These are phyloP conservation scores for Brenthis hecate DNA, from an alignment of 2,888 invertebrate species.

Conservation along the genomic window DNA sequence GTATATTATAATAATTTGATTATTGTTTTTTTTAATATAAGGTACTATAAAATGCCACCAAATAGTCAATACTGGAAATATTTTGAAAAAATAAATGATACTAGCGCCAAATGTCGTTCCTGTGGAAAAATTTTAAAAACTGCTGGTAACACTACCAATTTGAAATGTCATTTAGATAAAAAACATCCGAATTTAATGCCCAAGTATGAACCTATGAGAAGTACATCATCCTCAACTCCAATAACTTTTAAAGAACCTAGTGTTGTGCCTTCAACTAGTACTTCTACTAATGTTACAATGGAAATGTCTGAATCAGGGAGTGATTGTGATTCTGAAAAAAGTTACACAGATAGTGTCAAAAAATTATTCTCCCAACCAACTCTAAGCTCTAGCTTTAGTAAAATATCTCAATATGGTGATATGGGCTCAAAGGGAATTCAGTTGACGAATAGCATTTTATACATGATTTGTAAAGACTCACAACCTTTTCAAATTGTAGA, in stretches of 20 bases:
- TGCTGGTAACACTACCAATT: conserved; percentile 9
- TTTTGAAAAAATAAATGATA: conserved; percentile 6
- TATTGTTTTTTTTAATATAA: too few relatives aligned
- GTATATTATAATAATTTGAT: too few relatives aligned
- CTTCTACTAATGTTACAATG: too few relatives aligned
- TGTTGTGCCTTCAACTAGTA: too few relatives aligned
- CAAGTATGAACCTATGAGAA: too few relatives aligned
- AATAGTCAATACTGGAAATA: conserved; percentile 1
- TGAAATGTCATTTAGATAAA: conserved; percentile 11
- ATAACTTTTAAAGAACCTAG: too few relatives aligned
- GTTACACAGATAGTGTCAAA: conserved; percentile 8
- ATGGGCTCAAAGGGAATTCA: conserved; percentile 12
- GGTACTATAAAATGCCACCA: too few relatives aligned
- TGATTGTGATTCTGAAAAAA: too few relatives aligned
- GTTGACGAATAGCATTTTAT: conserved; percentile 18
- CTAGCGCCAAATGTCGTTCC: conserved; percentile 16
- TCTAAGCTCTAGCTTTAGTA: conserved; percentile 16
- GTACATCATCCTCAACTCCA: too few relatives aligned
- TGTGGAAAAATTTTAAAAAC: conserved; percentile 16
- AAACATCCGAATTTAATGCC: conserved; percentile 9
- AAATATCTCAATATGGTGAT: background rate
- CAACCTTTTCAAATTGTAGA: conserved; percentile 39
- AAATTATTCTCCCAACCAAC: conserved; percentile 13
- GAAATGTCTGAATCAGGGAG: too few relatives aligned
- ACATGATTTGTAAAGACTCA: conserved; percentile 34